Evolutionary conservation across 2,797 vertebrate species (phyloP).

Genomic region (Lagorchestes hirsutus): DNA sequence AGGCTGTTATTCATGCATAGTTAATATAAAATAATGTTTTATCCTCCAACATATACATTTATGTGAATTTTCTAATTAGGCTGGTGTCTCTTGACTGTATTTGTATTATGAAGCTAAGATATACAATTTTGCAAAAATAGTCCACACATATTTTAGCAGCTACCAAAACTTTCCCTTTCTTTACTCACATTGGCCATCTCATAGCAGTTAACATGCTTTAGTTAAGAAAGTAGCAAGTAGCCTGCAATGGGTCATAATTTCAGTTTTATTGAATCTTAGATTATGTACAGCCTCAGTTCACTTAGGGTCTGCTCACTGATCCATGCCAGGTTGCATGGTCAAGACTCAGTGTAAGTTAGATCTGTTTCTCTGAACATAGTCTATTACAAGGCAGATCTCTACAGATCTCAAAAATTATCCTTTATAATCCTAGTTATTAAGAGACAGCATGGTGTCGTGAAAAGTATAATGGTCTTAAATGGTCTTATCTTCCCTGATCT

Average conservation of each 20-base stretch:
- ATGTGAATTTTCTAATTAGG: constrained; percentile 33
- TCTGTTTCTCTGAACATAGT: constrained; percentile 29
- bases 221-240: constrained; percentile 1
- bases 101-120: constrained; percentile 21
- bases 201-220: neutral
- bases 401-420: neutral
- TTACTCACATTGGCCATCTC: neutral
- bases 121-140: constrained; percentile 47
- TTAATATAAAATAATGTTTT: neutral
- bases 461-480: neutral
- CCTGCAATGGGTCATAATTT: constrained; percentile 7
- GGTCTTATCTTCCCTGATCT: neutral
- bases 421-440: neutral
- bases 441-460: neutral
- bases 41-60: constrained; percentile 20
- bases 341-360: constrained; percentile 35
- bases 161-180: neutral
- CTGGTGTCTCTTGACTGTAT: constrained; percentile 41
- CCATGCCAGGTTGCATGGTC: constrained; percentile 23
- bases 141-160: constrained; percentile 17
- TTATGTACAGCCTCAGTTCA: constrained; percentile 17
- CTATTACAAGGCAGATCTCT: neutral
- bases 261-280: constrained; percentile 43
- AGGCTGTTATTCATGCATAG: constrained; percentile 45
- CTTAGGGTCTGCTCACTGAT: constrained; percentile 29